phyloP scores from a whole-genome alignment of 2,888 invertebrate species.

The Ligdia adustata region DNA sequence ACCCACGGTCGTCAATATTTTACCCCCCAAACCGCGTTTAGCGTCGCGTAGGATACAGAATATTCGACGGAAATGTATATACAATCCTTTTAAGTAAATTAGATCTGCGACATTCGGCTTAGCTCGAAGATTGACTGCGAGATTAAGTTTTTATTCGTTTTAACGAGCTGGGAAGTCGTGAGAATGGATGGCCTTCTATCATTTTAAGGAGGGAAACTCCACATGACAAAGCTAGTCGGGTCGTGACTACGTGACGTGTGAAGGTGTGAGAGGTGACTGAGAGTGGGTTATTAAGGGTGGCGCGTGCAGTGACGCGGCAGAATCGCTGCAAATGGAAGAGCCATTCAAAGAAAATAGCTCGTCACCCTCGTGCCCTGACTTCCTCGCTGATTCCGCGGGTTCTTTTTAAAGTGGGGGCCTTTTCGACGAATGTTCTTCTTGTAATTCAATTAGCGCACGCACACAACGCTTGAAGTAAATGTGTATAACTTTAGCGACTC shows the following conservation, averaged over 20 bases:
- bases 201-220: slow-evolving; percentile 57
- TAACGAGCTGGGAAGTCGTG: slow-evolving; percentile 50
- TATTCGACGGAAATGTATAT: slow-evolving; percentile 21
- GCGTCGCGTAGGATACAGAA: slow-evolving; percentile 3
- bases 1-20: slow-evolving; percentile 27
- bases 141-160: slow-evolving; percentile 26
- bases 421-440: slow-evolving; percentile 26
- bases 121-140: slow-evolving; percentile 29
- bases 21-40: slow-evolving; percentile 2
- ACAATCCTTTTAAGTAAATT: slow-evolving; percentile 28
- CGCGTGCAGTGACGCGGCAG: slow-evolving; percentile 63
- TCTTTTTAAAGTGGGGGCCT: slow-evolving; percentile 38
- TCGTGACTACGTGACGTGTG: slow-evolving; percentile 58
- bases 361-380: slow-evolving; percentile 52
- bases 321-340: slow-evolving; percentile 61
- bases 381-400: slow-evolving; percentile 39
- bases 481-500: too few species aligned
- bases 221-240: slow-evolving; percentile 60
- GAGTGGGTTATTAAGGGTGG: slow-evolving; percentile 52
- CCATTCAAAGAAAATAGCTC: slow-evolving; percentile 54
- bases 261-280: slow-evolving; percentile 46
- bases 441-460: slow-evolving; percentile 31
- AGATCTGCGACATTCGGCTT: slow-evolving; percentile 39
- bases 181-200: slow-evolving; percentile 43
- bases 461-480: slow-evolving; percentile 1